Base-by-base conservation (phyloP, 2,113 vertebrate species). In the Myotis brandtii region DNA sequence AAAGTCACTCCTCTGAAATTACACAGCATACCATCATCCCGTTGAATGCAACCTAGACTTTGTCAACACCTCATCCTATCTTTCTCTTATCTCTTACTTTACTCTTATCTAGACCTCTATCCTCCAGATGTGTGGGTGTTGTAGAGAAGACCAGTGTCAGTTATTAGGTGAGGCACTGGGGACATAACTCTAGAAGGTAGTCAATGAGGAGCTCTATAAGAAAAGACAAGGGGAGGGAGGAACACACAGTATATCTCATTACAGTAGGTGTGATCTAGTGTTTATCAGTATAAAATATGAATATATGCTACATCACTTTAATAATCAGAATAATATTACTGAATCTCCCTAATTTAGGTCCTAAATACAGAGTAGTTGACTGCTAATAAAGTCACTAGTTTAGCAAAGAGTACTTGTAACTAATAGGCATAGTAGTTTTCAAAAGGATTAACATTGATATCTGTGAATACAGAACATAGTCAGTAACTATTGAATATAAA, bases 281-380 rank as follows among this genome's bases (percentile, higher is more conserved):
- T 69, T 77, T 66, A 82, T 75, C 46, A 62, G 43, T 40, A 89
- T 59, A 12, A 92, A 56, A 43, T 54, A 50, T 75, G 4, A 73
- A 50, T 56, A 8, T 34, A 91, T 52, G 40, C n/a, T 76, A 9
- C 17, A 73, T 37, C 64, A 86, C 27, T 86, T 64, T 56, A 48
- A 56, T 18, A 80, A 73, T 82, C 34, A 79, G n/a, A 82, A 93
- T 82, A 86, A 48, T 59, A 87, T 54, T 18, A 95, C 30, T 50
- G 11, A 3, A 34, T 32, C 92, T 20, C 21, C 83, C 52, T 50
- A 76, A 88, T 50, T 18, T 25, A 84, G 40, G 30, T 88, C 0
- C 76, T 77, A 66, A 6, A 16, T 32, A 83, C 40, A 66, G 27
- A 9, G 46, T 21, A 87, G 32, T 75, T 73, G 89, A 32, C 56